These are phyloP conservation scores for Nowickia ferox DNA, from an alignment of 2,888 invertebrate species.

Conservation along the genomic window DNA sequence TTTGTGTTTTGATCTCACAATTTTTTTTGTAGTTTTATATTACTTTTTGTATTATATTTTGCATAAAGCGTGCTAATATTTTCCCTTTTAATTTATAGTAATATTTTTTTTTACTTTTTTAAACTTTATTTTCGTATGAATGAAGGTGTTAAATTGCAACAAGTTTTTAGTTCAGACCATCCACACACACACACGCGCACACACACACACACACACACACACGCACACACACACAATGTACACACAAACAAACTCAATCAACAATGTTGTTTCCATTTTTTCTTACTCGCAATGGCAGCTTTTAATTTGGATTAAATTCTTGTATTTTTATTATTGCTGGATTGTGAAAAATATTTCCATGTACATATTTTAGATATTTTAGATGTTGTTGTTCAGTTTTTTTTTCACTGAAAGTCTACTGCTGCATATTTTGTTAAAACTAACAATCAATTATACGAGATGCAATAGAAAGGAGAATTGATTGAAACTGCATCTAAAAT, in stretches of 20 bases:
- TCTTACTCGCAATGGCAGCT: slow-evolving; percentile 24
- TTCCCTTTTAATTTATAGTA: slow-evolving; percentile 20
- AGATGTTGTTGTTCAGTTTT: slow-evolving; percentile 4
- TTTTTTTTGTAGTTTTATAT: slow-evolving; percentile 12
- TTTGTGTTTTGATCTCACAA: not conserved
- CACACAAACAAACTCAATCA: slow-evolving; percentile 27
- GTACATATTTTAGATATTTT: slow-evolving; percentile 4
- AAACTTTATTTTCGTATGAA: slow-evolving; percentile 29
- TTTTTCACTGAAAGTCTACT: slow-evolving; percentile 10
- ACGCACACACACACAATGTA: too few species aligned
- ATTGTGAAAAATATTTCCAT: not conserved
- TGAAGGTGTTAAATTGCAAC: slow-evolving; percentile 68
- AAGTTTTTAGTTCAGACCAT: slow-evolving; percentile 48
- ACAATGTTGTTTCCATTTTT: slow-evolving; percentile 3
- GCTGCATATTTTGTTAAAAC: slow-evolving; percentile 54
- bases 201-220: not conserved
- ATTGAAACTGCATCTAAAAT: slow-evolving; percentile 43
- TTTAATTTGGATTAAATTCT: slow-evolving; percentile 50
- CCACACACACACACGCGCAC: not conserved
- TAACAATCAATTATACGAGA: slow-evolving; percentile 60
- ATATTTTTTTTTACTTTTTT: slow-evolving; percentile 10
- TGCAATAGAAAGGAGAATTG: slow-evolving; percentile 20
- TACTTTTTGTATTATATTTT: slow-evolving; percentile 45
- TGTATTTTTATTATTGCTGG: slow-evolving; percentile 9
- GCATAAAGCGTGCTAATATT: slow-evolving; percentile 60